These are phyloP conservation scores for Alethe diademata DNA, from an alignment of 2,113 vertebrate species.

Conservation along the genomic window DNA sequence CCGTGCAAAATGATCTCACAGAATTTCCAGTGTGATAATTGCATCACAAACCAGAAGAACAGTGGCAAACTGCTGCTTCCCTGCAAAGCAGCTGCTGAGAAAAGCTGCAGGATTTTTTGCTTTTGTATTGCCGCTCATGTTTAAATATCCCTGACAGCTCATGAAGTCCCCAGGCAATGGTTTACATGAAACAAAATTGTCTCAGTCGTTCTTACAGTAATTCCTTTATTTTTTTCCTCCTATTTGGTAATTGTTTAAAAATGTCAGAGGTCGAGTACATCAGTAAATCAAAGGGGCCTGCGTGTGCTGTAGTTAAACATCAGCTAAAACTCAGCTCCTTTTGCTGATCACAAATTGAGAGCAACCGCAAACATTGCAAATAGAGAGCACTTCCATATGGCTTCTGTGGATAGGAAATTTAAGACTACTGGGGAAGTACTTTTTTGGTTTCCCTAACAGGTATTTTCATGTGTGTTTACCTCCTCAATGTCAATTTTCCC, in stretches of 20 bases:
- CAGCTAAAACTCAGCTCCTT: background rate
- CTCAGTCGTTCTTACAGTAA: background rate
- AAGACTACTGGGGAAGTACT: background rate
- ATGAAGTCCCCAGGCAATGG: background rate
- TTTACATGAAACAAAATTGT: background rate
- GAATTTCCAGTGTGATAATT: background rate
- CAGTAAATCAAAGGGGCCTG: background rate
- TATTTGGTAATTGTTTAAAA: background rate
- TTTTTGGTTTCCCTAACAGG: background rate
- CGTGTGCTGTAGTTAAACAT: background rate
- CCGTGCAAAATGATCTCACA: accelerated
- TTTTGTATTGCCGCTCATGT: accelerated
- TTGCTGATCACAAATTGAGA: background rate
- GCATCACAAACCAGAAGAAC: background rate
- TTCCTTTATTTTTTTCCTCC: background rate
- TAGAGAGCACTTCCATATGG: background rate
- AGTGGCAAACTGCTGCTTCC: background rate
- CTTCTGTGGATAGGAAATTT: background rate
- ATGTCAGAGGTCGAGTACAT: background rate
- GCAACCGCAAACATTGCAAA: background rate
- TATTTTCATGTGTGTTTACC: background rate
- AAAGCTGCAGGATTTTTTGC: background rate
- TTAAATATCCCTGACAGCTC: background rate
- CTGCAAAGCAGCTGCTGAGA: background rate
- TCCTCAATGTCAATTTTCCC: background rate